phyloP scores from a whole-genome alignment of 1,140 invertebrate genomes.

The Panagrolaimus sp. region DNA sequence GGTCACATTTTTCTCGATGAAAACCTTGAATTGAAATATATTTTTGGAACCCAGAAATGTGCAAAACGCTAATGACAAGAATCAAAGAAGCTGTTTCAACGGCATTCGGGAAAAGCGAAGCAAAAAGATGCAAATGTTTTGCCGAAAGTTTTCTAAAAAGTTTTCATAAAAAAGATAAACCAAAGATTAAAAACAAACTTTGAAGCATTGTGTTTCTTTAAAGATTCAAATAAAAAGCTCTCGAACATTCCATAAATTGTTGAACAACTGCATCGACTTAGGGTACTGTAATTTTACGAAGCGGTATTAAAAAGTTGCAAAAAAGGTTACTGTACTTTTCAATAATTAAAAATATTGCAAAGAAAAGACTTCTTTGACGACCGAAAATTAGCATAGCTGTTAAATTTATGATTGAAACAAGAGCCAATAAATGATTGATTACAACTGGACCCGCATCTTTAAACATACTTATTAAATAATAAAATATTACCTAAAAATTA shows the following conservation, averaged over 20 bases:
- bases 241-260: conserved; percentile 13
- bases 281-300: conserved; percentile 8
- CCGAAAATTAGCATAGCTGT: background rate
- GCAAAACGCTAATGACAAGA: background rate
- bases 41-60: background rate
- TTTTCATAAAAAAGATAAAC: background rate
- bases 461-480: background rate
- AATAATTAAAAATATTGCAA: background rate
- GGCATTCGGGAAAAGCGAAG: background rate
- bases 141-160: background rate
- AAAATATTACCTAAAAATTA: background rate
- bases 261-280: background rate
- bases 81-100: background rate
- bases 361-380: background rate
- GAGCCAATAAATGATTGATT: background rate
- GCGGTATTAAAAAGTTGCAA: background rate
- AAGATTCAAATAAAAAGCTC: background rate
- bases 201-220: background rate
- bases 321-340: background rate
- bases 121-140: conserved; percentile 4
- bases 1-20: background rate
- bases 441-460: background rate
- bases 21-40: background rate
- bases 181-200: no score
- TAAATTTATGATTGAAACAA: background rate